Base-by-base conservation (phyloP, 2,888 invertebrate species). In the Steinernema scapterisci region DNA sequence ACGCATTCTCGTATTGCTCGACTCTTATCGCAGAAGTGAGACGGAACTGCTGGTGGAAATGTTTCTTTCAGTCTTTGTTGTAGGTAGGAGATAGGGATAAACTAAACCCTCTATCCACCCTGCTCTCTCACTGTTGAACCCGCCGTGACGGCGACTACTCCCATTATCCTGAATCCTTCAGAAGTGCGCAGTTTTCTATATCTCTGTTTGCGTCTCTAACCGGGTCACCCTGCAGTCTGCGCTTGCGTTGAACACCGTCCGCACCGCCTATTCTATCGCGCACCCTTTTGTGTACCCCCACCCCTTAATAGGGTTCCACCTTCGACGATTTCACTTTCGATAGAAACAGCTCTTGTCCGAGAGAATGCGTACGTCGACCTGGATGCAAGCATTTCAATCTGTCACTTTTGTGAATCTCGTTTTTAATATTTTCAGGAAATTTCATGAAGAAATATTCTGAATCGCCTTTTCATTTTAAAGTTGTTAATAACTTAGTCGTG, bases 111-210 rank as follows among this genome's bases (percentile, higher is more conserved):
- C 63, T 25, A 27, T 16, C 63, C 63, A 63, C 38, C 25, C 63
- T 63, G 63, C 63, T 25, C 63, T 63, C 63, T 63, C 63, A 25
- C 27, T 38, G 63, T 63, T 63, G 63, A 63, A 63, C 63, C 63
- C 63, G 63, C 38, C 63, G 63, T 63, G 63, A 38, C 63, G 63
- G 31, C 63, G 31, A 63, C 63, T 63, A 63, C 63, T 63, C 63
- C 63, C 63, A 63, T 63, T 63, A 63, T 63, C 63, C 63, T 63
- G 63, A 63, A 63, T 63, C 63, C 63, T 63, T 63, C 63, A 63
- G 63, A 63, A 63, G 63, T 63, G 63, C 63, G 63, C 63, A 63
- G 63, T 63, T 63, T 63, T 63, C 63, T 63, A 63, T 63, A 63
- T 63, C 63, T 63, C 63, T 63, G 63, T 63, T 63, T 63, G 63